Conservation (phyloP, 1,140 invertebrate genomes). For the Lysiphlebus fabarum region DNA sequence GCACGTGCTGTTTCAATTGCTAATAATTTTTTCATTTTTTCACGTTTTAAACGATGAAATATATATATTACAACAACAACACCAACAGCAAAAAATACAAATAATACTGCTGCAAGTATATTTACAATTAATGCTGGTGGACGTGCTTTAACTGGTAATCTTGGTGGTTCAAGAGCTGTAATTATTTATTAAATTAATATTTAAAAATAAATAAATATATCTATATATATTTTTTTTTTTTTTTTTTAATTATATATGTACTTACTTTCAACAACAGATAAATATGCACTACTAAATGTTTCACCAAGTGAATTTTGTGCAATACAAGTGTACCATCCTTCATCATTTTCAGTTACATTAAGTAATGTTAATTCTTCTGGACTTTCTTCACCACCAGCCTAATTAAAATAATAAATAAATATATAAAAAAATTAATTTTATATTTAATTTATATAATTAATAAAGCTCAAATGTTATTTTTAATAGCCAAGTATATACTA, state of each 20-base stretch:
- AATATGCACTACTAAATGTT: slow-evolving; percentile 75
- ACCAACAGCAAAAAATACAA: slow-evolving; percentile 61
- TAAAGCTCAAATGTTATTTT: too few species aligned
- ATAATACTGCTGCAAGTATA: slow-evolving; percentile 59
- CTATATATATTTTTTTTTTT: background rate
- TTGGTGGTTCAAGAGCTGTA: slow-evolving; percentile 28
- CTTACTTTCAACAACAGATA: slow-evolving; percentile 79
- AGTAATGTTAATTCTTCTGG: slow-evolving; percentile 70
- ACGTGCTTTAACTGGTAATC: slow-evolving; percentile 49
- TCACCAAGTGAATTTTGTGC: slow-evolving; percentile 79
- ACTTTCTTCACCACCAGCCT: slow-evolving; percentile 50
- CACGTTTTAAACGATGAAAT: slow-evolving; percentile 57
- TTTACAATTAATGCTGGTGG: slow-evolving; percentile 59
- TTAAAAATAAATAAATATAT: background rate
- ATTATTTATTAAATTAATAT: background rate
- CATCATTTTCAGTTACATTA: slow-evolving; percentile 83
- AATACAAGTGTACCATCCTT: slow-evolving; percentile 92
- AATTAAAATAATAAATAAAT: slow-evolving; percentile 5
- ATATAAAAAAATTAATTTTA: slow-evolving; percentile 12
- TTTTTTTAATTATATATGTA: background rate
- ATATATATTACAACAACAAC: slow-evolving; percentile 59
- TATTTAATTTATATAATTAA: slow-evolving; percentile 1
- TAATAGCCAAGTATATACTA: too few species aligned
- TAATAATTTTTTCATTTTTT: slow-evolving; percentile 73
- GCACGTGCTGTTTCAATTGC: slow-evolving; percentile 73